Evolutionary conservation across 2,797 vertebrate genomes (phyloP).

Genomic region (Melanogrammus aeglefinus): DNA sequence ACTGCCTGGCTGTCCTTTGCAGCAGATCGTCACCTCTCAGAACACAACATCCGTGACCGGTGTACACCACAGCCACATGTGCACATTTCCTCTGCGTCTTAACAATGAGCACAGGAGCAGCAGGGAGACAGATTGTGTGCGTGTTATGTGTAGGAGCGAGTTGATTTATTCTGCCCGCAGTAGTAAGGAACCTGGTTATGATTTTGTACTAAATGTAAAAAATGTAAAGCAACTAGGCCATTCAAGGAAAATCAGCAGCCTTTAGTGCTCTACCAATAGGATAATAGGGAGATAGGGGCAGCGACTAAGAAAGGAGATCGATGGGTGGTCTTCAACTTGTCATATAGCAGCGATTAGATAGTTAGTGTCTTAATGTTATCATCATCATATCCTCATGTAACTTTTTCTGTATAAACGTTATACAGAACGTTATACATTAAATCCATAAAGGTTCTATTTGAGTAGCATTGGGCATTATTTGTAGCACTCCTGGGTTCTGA

Average conservation of each 20-base stretch:
- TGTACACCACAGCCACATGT: background rate
- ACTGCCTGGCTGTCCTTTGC: slow-evolving; percentile 43
- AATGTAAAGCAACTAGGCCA: background rate
- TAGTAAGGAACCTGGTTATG: background rate
- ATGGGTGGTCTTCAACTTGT: background rate
- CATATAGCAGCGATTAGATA: background rate
- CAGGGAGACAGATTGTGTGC: slow-evolving; percentile 7
- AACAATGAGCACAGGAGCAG: slow-evolving; percentile 29
- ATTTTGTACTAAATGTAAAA: background rate
- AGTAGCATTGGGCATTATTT: background rate
- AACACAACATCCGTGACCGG: background rate
- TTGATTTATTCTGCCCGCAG: no score
- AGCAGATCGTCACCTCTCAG: slow-evolving; percentile 5
- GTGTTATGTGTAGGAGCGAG: background rate
- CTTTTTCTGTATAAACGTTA: background rate
- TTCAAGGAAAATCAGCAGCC: background rate
- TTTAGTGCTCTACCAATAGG: background rate
- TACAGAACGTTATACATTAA: no score
- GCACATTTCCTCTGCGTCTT: slow-evolving; percentile 1
- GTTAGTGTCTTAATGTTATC: background rate
- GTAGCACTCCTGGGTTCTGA: background rate
- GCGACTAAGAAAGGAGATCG: background rate
- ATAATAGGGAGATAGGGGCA: background rate
- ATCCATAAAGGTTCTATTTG: background rate
- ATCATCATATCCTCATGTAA: background rate